Conservation (phyloP, 2,888 invertebrate species). For the Lysandra coridon region DNA sequence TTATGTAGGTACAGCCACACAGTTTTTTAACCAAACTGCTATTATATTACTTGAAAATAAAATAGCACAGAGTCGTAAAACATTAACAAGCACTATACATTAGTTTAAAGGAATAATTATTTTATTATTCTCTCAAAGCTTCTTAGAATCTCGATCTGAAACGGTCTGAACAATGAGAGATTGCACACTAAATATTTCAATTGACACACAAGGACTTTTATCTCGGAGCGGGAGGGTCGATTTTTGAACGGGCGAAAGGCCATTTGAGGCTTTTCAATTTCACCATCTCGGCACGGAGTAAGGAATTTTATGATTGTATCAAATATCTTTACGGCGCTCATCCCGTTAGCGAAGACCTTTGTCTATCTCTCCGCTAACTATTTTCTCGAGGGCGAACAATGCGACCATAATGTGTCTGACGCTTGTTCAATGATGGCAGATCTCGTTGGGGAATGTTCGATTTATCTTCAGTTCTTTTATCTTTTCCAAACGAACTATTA, state of each 20-base stretch:
- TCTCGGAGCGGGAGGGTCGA: neutral
- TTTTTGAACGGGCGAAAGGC: neutral
- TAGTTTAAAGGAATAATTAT: slow-evolving; percentile 49
- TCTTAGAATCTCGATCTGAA: slow-evolving; percentile 43
- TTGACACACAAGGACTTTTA: neutral
- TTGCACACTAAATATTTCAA: slow-evolving; percentile 2
- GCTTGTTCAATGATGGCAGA: slow-evolving; percentile 34
- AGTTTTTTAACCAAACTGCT: slow-evolving; percentile 34
- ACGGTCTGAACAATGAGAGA: slow-evolving; percentile 26
- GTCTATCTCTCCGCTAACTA: slow-evolving; percentile 44
- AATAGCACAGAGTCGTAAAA: slow-evolving; percentile 46
- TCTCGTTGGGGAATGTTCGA: slow-evolving; percentile 28
- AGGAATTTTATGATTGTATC: slow-evolving; percentile 45
- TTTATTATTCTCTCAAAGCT: slow-evolving; percentile 49
- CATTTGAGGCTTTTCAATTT: slow-evolving; percentile 29
- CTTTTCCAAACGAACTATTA: slow-evolving; percentile 12
- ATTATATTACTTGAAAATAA: slow-evolving; percentile 42
- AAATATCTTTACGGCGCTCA: slow-evolving; percentile 49
- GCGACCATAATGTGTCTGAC: slow-evolving; percentile 38
- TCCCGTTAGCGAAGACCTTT: slow-evolving; percentile 46
- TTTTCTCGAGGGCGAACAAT: slow-evolving; percentile 40
- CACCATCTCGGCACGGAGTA: slow-evolving; percentile 31
- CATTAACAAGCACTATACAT: slow-evolving; percentile 44
- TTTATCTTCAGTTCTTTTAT: slow-evolving; percentile 27
- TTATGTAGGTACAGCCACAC: neutral